Conservation (phyloP, 2,797 vertebrate species). For the Sarcophilus harrisii region DNA sequence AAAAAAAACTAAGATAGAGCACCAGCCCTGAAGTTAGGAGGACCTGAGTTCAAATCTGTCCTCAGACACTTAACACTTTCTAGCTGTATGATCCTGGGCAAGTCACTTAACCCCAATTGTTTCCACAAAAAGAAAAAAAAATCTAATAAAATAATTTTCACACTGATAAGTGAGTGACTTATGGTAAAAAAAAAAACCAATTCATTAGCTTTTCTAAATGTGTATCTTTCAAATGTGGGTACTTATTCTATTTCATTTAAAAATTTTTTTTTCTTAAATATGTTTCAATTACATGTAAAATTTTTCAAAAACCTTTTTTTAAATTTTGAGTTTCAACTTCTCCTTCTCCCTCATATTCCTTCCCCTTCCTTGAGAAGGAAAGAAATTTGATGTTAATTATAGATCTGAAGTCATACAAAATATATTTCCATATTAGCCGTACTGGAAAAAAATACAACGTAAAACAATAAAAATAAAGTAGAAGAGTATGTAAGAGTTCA, state of each 20-base stretch:
- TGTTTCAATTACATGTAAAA: background rate
- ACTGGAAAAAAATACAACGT: background rate
- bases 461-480: background rate
- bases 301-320: background rate
- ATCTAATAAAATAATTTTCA: background rate
- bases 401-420: background rate
- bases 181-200: background rate
- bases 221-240: background rate
- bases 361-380: background rate
- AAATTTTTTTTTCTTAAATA: background rate
- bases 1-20: too few relatives aligned
- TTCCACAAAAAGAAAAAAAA: background rate
- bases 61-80: too few relatives aligned
- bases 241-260: background rate
- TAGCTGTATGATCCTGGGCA: too few relatives aligned
- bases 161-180: background rate
- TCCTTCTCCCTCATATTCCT: background rate
- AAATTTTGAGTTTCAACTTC: background rate
- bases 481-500: background rate
- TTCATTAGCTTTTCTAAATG: background rate
- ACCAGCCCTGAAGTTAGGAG: too few relatives aligned
- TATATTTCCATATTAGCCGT: background rate
- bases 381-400: background rate
- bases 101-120: too few relatives aligned
- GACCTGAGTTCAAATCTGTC: too few relatives aligned